Evolutionary conservation across 2,888 invertebrate species (phyloP), one percentile per base, ranked within the genome.

Genomic region (Saturnia japonica): DNA sequence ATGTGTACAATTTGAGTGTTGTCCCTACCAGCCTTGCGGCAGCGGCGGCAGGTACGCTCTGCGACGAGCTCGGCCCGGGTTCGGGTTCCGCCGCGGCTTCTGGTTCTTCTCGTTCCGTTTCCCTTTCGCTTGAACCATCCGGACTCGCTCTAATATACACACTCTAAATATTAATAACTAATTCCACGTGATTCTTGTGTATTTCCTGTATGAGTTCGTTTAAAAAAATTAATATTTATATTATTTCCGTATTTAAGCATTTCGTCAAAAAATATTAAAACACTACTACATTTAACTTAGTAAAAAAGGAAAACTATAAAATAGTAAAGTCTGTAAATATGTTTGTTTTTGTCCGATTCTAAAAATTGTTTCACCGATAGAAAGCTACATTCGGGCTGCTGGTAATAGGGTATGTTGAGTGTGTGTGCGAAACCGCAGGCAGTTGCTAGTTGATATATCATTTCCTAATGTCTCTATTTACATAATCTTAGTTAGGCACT

Each of bases 21-120:
- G 82, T 80, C 76, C 75, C 79, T n/a, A 73, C 73, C 25, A 77
- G 73, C 68, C 78, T 75, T 42, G 80, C 64, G 57, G 74, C 69
- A 34, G 72, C 71, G 54, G 68, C 71, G 71, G 72, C 69, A 25
- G 71, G 66, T 51, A 70, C 72, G 25, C 71, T 74, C 47, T 68
- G 66, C 74, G 83, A 72, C 68, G 25, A 14, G 57, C 57, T 60
- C 25, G 12, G 57, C 57, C 14, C 28, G 57, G 77, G 71, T 71
- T 73, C 80, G 62, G 75, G 77, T 45, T 75, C 80, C 22, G 54
- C 22, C 54, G n/a, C 54, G 54, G 9, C 22, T 19, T 72, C 78
- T 47, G 70, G 74, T 43, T 69, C 74, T 40, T 45, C 68, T 22
- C 54, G 60, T 47, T 22, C 57, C 22, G 25, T 3, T 42, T 57